These are phyloP conservation scores for Cephonodes hylas DNA, from an alignment of 2,888 invertebrate genomes.

Conservation along the genomic window DNA sequence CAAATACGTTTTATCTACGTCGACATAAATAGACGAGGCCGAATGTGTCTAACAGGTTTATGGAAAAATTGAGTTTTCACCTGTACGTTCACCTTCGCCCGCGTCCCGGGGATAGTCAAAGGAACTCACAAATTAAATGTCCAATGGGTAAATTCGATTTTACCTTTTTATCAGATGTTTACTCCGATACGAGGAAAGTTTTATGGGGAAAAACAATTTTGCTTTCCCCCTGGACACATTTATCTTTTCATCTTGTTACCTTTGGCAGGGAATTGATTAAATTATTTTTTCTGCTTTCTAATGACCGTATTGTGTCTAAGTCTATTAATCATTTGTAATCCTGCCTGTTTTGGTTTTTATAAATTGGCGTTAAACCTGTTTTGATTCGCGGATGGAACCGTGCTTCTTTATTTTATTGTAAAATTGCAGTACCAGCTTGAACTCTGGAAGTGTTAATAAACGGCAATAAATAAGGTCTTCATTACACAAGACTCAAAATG, in stretches of 20 bases:
- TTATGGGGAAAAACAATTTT: slow-evolving; percentile 14
- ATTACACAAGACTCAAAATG: too few relatives aligned
- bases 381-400: too few relatives aligned
- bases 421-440: too few relatives aligned
- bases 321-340: too few relatives aligned
- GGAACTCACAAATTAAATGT: slow-evolving; percentile 35
- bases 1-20: background rate
- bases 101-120: slow-evolving; percentile 28
- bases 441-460: too few relatives aligned
- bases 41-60: background rate
- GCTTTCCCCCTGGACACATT: background rate
- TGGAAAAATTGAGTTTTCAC: slow-evolving; percentile 25
- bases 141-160: slow-evolving; percentile 37
- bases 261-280: background rate
- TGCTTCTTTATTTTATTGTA: too few relatives aligned
- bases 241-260: slow-evolving; percentile 2
- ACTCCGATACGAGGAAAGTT: slow-evolving; percentile 20
- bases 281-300: background rate
- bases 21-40: background rate
- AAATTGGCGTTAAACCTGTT: too few relatives aligned
- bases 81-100: slow-evolving; percentile 20
- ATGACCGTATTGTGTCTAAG: background rate
- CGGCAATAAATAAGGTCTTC: too few relatives aligned
- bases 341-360: too few relatives aligned
- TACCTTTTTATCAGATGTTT: slow-evolving; percentile 36